Conservation (phyloP, 1,140 invertebrate species). For the Sitophilus oryzae region DNA sequence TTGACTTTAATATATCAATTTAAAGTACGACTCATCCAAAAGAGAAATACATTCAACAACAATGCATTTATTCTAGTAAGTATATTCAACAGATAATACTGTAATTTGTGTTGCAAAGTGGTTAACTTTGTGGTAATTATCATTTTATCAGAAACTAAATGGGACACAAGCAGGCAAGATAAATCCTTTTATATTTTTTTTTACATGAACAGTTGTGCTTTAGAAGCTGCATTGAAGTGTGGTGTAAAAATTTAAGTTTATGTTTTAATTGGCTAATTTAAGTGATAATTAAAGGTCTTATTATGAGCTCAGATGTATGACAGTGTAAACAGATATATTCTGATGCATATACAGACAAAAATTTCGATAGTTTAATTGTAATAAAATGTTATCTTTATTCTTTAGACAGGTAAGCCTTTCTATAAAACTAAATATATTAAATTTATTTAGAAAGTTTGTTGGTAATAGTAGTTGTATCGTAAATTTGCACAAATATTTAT, state of each 20-base stretch:
- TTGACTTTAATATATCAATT: slow-evolving; percentile 5
- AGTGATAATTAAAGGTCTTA: too few species aligned
- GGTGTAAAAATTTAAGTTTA: neutral
- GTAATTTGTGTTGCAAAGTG: neutral
- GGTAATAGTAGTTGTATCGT: too few species aligned
- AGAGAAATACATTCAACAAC: neutral
- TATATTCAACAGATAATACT: neutral
- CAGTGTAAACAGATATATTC: too few species aligned
- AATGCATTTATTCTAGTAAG: neutral
- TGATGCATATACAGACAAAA: too few species aligned
- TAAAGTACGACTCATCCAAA: neutral
- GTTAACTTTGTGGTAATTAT: neutral
- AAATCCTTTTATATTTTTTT: slow-evolving; percentile 1
- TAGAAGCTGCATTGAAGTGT: neutral
- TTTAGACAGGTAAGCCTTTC: neutral
- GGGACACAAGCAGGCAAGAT: slow-evolving; percentile 11
- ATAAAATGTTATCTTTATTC: neutral
- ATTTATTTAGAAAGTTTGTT: too few species aligned
- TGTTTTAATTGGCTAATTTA: neutral
- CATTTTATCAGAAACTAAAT: slow-evolving; percentile 5
- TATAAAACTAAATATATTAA: too few species aligned
- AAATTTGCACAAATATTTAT: too few species aligned
- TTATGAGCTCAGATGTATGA: too few species aligned
- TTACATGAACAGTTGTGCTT: neutral
- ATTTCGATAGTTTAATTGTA: too few species aligned